Evolutionary conservation across 2,113 vertebrate genomes (phyloP).

Genomic region (Poecilia latipinna): DNA sequence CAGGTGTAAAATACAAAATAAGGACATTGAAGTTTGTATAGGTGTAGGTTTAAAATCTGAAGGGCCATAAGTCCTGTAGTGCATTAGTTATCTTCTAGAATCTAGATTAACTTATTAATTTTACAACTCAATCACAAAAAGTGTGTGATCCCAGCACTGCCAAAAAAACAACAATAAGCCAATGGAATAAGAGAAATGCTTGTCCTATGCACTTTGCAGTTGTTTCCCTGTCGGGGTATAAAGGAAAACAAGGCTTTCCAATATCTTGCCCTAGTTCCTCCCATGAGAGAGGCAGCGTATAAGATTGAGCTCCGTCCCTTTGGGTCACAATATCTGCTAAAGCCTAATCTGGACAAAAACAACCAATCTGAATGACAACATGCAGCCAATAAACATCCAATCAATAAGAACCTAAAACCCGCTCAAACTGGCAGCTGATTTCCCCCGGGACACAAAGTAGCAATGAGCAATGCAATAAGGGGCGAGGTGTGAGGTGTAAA

Average conservation of each 20-base stretch:
- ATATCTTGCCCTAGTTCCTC: slow-evolving; percentile 1
- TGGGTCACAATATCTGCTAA: slow-evolving; percentile 48
- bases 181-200: background rate
- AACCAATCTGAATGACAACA: slow-evolving; percentile 59
- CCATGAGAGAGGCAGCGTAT: slow-evolving; percentile 9
- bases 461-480: slow-evolving; percentile 48
- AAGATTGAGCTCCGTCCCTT: slow-evolving; percentile 43
- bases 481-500: slow-evolving; percentile 34
- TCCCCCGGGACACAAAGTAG: slow-evolving; percentile 55
- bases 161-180: no score
- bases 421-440: slow-evolving; percentile 63
- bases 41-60: no score
- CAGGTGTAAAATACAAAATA: no score
- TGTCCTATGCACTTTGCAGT: background rate
- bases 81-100: no score
- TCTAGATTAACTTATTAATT: no score
- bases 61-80: no score
- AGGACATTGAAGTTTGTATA: no score
- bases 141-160: no score
- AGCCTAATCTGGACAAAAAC: slow-evolving; percentile 36
- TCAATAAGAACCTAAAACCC: slow-evolving; percentile 43
- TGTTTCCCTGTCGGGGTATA: background rate
- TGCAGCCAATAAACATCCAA: slow-evolving; percentile 68
- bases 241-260: background rate
- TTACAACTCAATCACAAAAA: no score